These are phyloP conservation scores for Serinus canaria DNA, from an alignment of 2,113 vertebrate species.

Conservation along the genomic window DNA sequence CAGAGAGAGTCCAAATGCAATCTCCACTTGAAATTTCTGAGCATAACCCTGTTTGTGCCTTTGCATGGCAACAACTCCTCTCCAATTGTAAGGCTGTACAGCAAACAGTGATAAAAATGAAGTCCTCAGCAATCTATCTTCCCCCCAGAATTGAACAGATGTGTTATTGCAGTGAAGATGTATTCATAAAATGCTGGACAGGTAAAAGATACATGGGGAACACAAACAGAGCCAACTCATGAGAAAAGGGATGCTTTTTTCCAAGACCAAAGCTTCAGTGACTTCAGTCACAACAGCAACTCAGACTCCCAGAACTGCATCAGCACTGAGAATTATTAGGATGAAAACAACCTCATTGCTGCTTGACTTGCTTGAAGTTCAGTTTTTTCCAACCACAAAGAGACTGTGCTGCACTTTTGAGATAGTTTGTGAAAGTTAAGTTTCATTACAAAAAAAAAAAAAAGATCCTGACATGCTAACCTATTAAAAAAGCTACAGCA, in stretches of 20 bases:
- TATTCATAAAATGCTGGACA: neutral
- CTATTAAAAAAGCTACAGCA: neutral
- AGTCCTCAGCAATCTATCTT: neutral
- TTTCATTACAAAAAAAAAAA: neutral
- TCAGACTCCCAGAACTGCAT: neutral
- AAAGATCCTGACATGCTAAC: neutral
- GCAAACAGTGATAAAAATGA: neutral
- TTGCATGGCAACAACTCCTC: neutral
- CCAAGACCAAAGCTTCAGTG: neutral
- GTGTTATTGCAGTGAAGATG: neutral
- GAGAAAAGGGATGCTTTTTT: neutral
- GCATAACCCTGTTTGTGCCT: neutral
- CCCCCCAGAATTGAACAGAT: neutral
- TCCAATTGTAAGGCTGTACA: neutral
- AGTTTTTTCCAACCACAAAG: neutral
- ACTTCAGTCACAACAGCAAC: neutral
- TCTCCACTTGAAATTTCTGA: neutral
- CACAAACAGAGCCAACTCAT: rapidly evolving
- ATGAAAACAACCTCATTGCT: neutral
- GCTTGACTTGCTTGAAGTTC: neutral
- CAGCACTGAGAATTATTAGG: neutral
- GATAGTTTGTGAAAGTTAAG: neutral
- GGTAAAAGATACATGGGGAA: neutral
- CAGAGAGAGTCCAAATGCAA: neutral
- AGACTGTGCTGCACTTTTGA: neutral